Evolutionary conservation across 2,113 vertebrate genomes (phyloP).

Genomic region (Eretmochelys imbricata): DNA sequence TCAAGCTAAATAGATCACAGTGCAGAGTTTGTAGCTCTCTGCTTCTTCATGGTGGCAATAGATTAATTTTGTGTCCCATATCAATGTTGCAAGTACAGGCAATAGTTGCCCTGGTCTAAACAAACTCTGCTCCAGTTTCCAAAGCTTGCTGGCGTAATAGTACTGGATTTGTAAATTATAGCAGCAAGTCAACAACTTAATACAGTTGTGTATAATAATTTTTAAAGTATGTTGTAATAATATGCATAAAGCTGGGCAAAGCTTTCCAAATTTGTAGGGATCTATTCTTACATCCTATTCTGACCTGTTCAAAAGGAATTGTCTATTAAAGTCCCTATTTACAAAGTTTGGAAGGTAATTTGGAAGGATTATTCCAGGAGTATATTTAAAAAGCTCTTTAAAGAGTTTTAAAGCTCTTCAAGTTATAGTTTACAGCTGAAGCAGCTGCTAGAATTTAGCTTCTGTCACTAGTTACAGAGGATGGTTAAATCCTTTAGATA

Average conservation of each 20-base stretch:
- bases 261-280: conserved; percentile 4
- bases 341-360: neutral
- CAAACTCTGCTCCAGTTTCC: neutral
- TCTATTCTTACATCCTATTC: neutral
- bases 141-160: neutral
- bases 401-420: neutral
- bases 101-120: neutral
- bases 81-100: neutral
- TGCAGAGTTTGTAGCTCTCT: neutral
- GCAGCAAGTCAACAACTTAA: conserved; percentile 6
- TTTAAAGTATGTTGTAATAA: neutral
- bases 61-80: neutral
- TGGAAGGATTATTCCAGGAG: neutral
- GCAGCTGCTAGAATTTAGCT: neutral
- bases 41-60: neutral
- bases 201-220: neutral
- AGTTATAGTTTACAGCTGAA: conserved; percentile 19
- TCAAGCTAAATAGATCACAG: neutral
- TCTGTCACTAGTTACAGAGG: neutral
- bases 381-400: neutral
- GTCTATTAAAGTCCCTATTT: neutral
- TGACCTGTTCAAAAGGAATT: neutral
- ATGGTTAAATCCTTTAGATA: neutral
- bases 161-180: neutral
- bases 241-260: neutral